phyloP scores from a whole-genome alignment of 1,140 invertebrate species.

The Hycleus phaleratus region DNA sequence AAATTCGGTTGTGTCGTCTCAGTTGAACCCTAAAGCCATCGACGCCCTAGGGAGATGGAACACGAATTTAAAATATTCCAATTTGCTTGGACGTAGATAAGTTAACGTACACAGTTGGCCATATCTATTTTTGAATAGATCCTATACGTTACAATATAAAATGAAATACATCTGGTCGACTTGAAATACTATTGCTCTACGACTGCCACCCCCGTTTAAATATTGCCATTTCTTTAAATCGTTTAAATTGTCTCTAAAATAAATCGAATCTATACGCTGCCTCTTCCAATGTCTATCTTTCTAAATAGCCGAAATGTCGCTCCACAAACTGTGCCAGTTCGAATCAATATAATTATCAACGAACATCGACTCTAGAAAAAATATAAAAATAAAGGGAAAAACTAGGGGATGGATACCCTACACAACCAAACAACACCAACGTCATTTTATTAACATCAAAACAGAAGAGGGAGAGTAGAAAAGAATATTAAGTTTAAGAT shows the following conservation, averaged over 20 bases:
- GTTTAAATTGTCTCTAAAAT: constrained; percentile 36
- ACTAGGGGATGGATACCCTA: too few relatives aligned
- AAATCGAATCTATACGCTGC: constrained; percentile 25
- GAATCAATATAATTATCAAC: constrained; percentile 4
- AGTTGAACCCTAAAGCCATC: constrained; percentile 16
- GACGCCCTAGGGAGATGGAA: constrained; percentile 25
- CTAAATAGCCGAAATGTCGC: constrained; percentile 2
- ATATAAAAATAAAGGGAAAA: too few relatives aligned
- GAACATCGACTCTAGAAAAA: too few relatives aligned
- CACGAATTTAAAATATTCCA: constrained; percentile 31
- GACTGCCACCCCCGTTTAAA: constrained; percentile 26
- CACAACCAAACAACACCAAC: too few relatives aligned
- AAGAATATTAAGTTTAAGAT: too few relatives aligned
- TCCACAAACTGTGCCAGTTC: neutral
- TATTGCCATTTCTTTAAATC: constrained; percentile 34
- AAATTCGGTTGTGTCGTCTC: constrained; percentile 15
- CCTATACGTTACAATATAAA: neutral
- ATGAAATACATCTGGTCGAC: constrained; percentile 8
- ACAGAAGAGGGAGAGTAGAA: too few relatives aligned
- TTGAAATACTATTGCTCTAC: constrained; percentile 14
- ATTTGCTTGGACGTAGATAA: constrained; percentile 30
- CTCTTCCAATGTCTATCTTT: neutral
- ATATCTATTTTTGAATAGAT: neutral
- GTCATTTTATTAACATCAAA: too few relatives aligned
- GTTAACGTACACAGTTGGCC: constrained; percentile 19